Base-by-base conservation (phyloP, 2,113 vertebrate genomes). In the Onychostoma macrolepis region DNA sequence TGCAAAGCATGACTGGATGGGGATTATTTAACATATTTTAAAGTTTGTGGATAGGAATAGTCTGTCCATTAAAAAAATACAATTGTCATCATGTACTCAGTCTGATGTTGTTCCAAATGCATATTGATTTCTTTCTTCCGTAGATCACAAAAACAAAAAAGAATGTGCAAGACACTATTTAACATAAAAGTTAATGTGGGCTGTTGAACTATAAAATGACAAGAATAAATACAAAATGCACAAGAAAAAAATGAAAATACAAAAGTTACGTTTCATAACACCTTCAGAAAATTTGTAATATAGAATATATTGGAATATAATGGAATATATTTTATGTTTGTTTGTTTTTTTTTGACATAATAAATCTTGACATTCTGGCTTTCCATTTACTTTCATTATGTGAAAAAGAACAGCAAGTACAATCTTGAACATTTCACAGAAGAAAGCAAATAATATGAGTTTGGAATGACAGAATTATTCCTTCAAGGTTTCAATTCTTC, bases 401-500 rank as follows among this genome's bases (percentile, higher is more conserved):
- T 65, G 2, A 28, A 65, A 65, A n/a, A 65, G 43, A 65, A n/a
- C n/a, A 1, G 11, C 63, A 30, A 67, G 63, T 33, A 30, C 28
- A 33, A 33, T 33, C 28, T 36, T 71, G 7, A 71, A 36, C 17
- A 71, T 33, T 9, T 71, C 30, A 71, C 30, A 21, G 67, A 71
- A 33, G 2, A 17, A 67, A 69, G 65, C 3, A 36, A 69, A 33
- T 69, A 69, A 69, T 33, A 69, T 33, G 19, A 56, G 50, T 58
- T 80, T 80, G 28, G 2, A 69, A 33, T 9, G 15, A 65, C 26
- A 28, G 6, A 71, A 12, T 41, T 43, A n/a, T 75, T 33, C 21
- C 3, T 63, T 43, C 1, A n/a, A 83, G 19, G 41, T 88, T 79
- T 88, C 19, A 61, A 41, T 61, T 36, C 41, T 83, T 71, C 3